Conservation (phyloP, 2,888 invertebrate genomes). For the Elmis aenea region DNA sequence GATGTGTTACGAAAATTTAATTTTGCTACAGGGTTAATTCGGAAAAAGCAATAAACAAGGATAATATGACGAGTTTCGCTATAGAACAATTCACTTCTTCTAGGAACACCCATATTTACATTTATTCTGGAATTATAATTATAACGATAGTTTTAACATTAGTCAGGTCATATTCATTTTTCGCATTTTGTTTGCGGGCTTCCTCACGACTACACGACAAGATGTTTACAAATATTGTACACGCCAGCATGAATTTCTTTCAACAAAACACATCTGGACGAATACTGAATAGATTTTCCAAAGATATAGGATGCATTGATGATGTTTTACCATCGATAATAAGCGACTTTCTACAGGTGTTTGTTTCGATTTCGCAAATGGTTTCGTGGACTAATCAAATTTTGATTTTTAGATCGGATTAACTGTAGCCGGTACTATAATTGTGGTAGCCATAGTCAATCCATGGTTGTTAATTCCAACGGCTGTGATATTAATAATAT, state of each 20-base stretch:
- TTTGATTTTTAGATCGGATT: conserved; percentile 56
- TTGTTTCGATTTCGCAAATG: conserved; percentile 39
- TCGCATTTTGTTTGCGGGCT: conserved; percentile 49
- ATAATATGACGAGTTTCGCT: too few relatives aligned
- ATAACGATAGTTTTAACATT: conserved; percentile 45
- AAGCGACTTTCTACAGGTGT: conserved; percentile 49
- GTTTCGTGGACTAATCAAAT: too few relatives aligned
- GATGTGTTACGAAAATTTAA: not conserved
- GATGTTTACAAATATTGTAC: conserved; percentile 53
- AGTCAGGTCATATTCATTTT: conserved; percentile 51
- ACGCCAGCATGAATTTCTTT: conserved; percentile 64
- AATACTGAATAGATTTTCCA: conserved; percentile 67
- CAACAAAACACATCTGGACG: conserved; percentile 61
- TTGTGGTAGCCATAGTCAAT: conserved; percentile 68
- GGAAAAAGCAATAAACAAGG: conserved; percentile 22
- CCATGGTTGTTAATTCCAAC: conserved; percentile 65
- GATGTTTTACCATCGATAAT: conserved; percentile 50
- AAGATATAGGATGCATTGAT: conserved; percentile 61
- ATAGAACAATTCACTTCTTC: too few relatives aligned
- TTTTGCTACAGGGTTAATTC: conserved; percentile 28
- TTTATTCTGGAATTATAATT: conserved; percentile 36
- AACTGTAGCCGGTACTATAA: conserved; percentile 64
- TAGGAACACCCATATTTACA: conserved; percentile 40
- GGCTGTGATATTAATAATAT: conserved; percentile 56
- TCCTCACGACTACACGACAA: conserved; percentile 54